Evolutionary conservation across 2,113 vertebrate genomes (phyloP), one percentile per base, ranked within the genome.

Genomic region (Uria aalge): DNA sequence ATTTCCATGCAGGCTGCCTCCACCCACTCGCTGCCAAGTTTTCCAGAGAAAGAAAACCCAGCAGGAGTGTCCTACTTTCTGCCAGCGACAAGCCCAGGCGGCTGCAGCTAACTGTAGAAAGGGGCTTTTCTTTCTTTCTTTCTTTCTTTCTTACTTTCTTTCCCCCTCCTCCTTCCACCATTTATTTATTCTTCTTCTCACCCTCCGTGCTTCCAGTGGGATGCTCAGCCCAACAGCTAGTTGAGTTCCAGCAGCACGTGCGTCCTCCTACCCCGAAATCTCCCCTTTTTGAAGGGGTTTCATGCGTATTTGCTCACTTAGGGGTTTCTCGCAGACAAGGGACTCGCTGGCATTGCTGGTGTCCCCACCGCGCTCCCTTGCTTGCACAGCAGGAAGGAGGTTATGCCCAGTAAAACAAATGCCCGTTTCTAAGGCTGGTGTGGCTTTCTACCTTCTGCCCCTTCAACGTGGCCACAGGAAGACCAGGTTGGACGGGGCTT

Each of bases 41-140:
- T 87, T 19, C 48, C 79, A 80, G 73, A 72, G 88, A 60, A 78
- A 79, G 79, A 67, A 93, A 95, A n/a, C 81, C 86, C 95, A 92
- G 88, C 97, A 94, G 90, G 82, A 91, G 64, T 93, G 94, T 68
- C 94, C 96, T 96, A 95, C 94, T 97, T 96, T 95, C 95, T 48
- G 48, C 79, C 76, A 93, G 76, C 56, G 1, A 64, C 29, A 56
- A 89, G 83, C 86, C 69, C 68, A 34, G 64, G 55, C 6, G 2
- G 43, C 79, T 64, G 78, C 78, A 68, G 53, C 83, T 53, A 8
- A 7, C 57, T 32, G 32, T 4, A 94, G 60, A 85, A 88, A 90
- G 12, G 50, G 55, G 66, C 16, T 72, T 81, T 45, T 45, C 43
- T 45, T 45, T 45, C 43, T 79, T 29, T 32, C 43, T 79, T 29